phyloP scores from a whole-genome alignment of 2,797 vertebrate genomes.

The Brotula barbata region DNA sequence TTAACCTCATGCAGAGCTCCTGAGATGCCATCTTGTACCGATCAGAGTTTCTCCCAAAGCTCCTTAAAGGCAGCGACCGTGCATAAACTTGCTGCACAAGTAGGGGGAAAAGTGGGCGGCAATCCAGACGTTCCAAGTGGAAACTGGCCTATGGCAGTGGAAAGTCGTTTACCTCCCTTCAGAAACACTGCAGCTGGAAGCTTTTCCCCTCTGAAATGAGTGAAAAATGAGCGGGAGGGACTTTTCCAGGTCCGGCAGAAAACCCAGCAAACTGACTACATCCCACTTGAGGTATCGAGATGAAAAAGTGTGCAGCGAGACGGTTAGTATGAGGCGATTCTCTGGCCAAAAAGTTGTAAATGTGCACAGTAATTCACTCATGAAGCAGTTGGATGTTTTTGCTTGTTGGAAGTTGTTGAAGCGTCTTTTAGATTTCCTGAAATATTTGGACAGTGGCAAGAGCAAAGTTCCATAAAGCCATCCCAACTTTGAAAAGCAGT shows the following conservation, averaged over 20 bases:
- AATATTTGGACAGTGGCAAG: neutral
- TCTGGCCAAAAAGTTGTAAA: neutral
- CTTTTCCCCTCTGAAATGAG: slow-evolving; percentile 35
- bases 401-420: neutral
- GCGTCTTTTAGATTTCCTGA: neutral
- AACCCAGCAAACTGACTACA: too few species aligned
- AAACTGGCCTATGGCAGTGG: slow-evolving; percentile 60
- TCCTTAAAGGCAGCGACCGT: slow-evolving; percentile 40
- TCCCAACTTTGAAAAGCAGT: too few species aligned
- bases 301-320: too few species aligned
- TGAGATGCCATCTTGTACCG: slow-evolving; percentile 60
- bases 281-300: too few species aligned
- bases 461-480: too few species aligned
- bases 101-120: slow-evolving; percentile 42
- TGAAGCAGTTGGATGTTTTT: neutral
- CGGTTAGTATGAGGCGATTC: neutral
- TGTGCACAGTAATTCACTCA: neutral
- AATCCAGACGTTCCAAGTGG: slow-evolving; percentile 55
- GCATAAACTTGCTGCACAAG: slow-evolving; percentile 23
- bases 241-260: slow-evolving; percentile 12
- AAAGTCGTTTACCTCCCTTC: slow-evolving; percentile 57
- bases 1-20: slow-evolving; percentile 55
- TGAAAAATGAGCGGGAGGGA: too few species aligned
- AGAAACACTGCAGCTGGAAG: slow-evolving; percentile 30
- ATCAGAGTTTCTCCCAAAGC: slow-evolving; percentile 29